These are phyloP conservation scores for Pangasius djambal DNA, from an alignment of 2,797 vertebrate species.

Conservation along the genomic window DNA sequence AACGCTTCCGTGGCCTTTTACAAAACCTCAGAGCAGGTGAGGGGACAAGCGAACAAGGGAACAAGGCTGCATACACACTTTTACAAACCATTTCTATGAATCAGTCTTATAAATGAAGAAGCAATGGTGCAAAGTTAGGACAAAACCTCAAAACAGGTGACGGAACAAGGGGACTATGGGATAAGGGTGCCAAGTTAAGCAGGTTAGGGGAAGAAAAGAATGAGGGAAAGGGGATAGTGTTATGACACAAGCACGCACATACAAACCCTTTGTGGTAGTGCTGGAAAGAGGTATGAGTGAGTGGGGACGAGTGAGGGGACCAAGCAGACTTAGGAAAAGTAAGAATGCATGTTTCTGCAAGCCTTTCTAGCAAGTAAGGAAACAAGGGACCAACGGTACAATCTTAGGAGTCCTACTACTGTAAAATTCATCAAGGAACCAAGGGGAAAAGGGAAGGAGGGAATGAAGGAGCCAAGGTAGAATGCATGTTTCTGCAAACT, in stretches of 20 bases:
- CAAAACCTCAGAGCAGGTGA: slow-evolving; percentile 98
- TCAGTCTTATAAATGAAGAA: neutral
- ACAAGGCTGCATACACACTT: neutral
- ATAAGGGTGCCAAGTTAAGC: neutral
- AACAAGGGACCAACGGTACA: neutral
- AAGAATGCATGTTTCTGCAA: neutral
- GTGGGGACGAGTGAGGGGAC: neutral
- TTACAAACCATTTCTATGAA: neutral
- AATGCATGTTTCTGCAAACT: neutral
- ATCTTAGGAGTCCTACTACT: too few relatives aligned
- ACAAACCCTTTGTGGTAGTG: neutral
- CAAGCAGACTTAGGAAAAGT: neutral
- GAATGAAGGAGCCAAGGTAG: neutral
- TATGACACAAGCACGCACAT: neutral
- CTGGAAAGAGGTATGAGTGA: neutral
- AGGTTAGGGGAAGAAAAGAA: neutral
- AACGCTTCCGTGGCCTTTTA: slow-evolving; percentile 98
- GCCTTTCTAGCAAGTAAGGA: neutral
- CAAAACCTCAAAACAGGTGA: neutral
- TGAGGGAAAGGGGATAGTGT: neutral
- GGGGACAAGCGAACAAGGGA: neutral
- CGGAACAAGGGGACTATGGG: neutral
- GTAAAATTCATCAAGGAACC: neutral
- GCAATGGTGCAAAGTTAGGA: neutral
- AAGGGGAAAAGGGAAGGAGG: neutral